Evolutionary conservation across 1,140 invertebrate genomes (phyloP).

Genomic region (Macrostomum lignano): DNA sequence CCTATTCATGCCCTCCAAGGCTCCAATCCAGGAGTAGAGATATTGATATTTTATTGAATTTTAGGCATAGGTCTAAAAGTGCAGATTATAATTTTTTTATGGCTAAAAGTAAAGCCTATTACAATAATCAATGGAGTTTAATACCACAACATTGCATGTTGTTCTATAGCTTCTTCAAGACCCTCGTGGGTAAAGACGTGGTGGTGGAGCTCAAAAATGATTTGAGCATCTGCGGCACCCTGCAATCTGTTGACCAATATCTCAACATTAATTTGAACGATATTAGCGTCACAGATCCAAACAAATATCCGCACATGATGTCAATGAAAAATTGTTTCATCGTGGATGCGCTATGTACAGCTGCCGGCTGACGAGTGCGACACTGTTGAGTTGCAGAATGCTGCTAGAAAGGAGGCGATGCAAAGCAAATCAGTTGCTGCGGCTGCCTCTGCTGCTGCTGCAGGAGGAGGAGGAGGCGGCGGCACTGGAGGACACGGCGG

Average conservation of each 20-base stretch:
- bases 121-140: too few relatives aligned
- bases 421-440: too few relatives aligned
- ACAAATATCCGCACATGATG: slow-evolving; percentile 93
- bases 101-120: too few relatives aligned
- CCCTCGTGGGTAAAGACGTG: slow-evolving; percentile 87
- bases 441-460: too few relatives aligned
- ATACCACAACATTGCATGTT: too few relatives aligned
- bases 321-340: slow-evolving; percentile 98
- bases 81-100: too few relatives aligned
- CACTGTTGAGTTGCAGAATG: slow-evolving; percentile 80
- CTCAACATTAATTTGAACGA: slow-evolving; percentile 91
- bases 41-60: too few relatives aligned
- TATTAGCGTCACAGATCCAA: slow-evolving; percentile 79
- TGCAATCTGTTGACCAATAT: slow-evolving; percentile 96
- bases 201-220: slow-evolving; percentile 98
- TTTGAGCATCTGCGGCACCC: slow-evolving; percentile 78
- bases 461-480: too few relatives aligned
- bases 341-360: slow-evolving; percentile 84
- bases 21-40: too few relatives aligned
- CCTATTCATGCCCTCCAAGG: too few relatives aligned
- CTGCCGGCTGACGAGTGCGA: slow-evolving; percentile 90
- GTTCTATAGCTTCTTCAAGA: slow-evolving; percentile 99
- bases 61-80: too few relatives aligned
- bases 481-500: too few relatives aligned
- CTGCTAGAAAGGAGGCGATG: slow-evolving; percentile 74